phyloP scores from a whole-genome alignment of 64 coral and sea anemone species.

The Acropora yongei region DNA sequence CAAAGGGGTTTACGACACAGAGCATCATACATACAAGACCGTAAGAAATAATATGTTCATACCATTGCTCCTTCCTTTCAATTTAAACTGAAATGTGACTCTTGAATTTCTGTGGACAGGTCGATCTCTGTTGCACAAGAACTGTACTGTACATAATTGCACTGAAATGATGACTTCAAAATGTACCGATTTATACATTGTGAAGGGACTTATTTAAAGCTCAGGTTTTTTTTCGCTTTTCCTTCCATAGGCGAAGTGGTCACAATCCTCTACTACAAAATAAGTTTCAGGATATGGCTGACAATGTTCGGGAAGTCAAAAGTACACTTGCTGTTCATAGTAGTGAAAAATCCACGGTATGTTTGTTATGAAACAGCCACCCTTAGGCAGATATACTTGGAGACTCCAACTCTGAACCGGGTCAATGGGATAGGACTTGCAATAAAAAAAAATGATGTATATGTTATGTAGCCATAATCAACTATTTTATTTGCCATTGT shows the following conservation, averaged over 20 bases:
- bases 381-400: no score
- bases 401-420: no score
- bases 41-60: neutral
- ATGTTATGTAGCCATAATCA: no score
- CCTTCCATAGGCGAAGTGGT: neutral
- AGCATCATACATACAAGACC: conserved; percentile 27
- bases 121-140: no score
- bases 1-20: conserved; percentile 3
- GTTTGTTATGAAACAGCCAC: neutral
- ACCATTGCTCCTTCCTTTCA: no score
- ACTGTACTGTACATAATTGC: no score
- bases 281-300: conserved; percentile 66
- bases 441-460: no score
- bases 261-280: neutral
- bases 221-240: neutral
- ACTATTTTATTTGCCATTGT: no score
- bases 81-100: no score
- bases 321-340: conserved; percentile 43
- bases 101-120: no score
- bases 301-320: conserved; percentile 36
- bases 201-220: neutral
- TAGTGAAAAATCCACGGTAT: conserved; percentile 58
- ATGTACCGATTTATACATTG: neutral
- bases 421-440: no score
- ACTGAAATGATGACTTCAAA: no score